phyloP scores from a whole-genome alignment of 2,888 invertebrate species.

The Cryptosula pallasiana region DNA sequence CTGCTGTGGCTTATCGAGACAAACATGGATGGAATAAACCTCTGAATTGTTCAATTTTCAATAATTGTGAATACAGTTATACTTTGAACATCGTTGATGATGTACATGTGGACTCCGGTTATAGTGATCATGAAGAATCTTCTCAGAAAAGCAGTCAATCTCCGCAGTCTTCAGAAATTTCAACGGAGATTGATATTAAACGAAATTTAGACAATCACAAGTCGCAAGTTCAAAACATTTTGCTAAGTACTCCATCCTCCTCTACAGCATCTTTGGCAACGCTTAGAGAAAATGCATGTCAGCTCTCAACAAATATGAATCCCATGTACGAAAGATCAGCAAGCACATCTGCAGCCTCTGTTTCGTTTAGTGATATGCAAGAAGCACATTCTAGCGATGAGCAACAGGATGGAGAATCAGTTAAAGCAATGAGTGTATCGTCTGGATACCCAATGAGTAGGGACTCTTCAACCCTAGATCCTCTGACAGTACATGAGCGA shows the following conservation, averaged over 20 bases:
- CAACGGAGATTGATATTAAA: neutral
- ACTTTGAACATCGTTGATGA: conserved; percentile 6
- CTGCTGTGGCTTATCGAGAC: conserved; percentile 2
- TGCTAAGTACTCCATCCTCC: neutral
- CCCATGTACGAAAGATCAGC: no score
- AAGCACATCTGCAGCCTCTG: no score
- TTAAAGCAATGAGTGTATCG: neutral
- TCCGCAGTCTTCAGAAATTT: neutral
- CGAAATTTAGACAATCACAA: neutral
- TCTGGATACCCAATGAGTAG: conserved; percentile 18
- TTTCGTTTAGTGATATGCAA: neutral
- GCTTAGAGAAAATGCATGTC: neutral
- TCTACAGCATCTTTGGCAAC: neutral
- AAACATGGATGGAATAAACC: conserved; percentile 7
- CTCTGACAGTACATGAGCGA: neutral
- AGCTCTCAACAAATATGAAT: no score
- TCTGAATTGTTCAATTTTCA: neutral
- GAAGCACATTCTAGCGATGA: neutral
- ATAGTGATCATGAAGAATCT: conserved; percentile 19
- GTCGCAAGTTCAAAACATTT: neutral
- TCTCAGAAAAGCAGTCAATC: neutral
- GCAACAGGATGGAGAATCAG: neutral
- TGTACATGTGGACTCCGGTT: conserved; percentile 4
- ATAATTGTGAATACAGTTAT: neutral
- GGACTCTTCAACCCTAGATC: neutral